Conservation (phyloP, 2,888 invertebrate species). For the Matsumyia berberina region DNA sequence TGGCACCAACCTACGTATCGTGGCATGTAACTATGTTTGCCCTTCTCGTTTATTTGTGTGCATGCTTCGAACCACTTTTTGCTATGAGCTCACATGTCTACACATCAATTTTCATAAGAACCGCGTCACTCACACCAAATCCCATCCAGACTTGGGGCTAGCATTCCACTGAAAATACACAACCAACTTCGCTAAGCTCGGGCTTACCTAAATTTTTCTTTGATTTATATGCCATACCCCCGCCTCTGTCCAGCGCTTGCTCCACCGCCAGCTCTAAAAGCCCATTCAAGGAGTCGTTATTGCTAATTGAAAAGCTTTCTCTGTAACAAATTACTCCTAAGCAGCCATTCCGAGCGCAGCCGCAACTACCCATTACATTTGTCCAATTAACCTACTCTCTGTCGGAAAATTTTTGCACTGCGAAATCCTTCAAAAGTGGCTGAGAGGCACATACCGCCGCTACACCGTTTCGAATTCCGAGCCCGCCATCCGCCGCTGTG, state of each 20-base stretch:
- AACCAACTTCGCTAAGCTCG: too few relatives aligned
- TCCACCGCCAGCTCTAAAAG: neutral
- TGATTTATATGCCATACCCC: too few relatives aligned
- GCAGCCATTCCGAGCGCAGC: slow-evolving; percentile 28
- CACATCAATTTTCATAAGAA: too few relatives aligned
- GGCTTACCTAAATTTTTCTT: too few relatives aligned
- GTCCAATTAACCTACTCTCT: slow-evolving; percentile 65
- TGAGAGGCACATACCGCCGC: slow-evolving; percentile 32
- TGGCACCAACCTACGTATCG: too few relatives aligned
- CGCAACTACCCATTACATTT: slow-evolving; percentile 44
- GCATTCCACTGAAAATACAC: too few relatives aligned
- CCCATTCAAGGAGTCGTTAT: slow-evolving; percentile 21
- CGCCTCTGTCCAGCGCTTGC: neutral
- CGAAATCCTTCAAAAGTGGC: slow-evolving; percentile 33
- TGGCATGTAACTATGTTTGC: too few relatives aligned
- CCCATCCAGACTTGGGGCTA: too few relatives aligned
- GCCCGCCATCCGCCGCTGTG: neutral
- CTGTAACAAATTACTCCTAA: slow-evolving; percentile 33
- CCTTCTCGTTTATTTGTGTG: too few relatives aligned
- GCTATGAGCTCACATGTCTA: too few relatives aligned
- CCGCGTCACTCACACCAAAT: too few relatives aligned
- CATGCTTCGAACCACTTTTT: too few relatives aligned
- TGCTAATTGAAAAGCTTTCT: slow-evolving; percentile 46
- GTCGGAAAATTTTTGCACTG: slow-evolving; percentile 20
- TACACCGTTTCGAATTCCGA: slow-evolving; percentile 47